Conservation (phyloP, 2,113 vertebrate genomes). For the Poeciliopsis turrubarensis region DNA sequence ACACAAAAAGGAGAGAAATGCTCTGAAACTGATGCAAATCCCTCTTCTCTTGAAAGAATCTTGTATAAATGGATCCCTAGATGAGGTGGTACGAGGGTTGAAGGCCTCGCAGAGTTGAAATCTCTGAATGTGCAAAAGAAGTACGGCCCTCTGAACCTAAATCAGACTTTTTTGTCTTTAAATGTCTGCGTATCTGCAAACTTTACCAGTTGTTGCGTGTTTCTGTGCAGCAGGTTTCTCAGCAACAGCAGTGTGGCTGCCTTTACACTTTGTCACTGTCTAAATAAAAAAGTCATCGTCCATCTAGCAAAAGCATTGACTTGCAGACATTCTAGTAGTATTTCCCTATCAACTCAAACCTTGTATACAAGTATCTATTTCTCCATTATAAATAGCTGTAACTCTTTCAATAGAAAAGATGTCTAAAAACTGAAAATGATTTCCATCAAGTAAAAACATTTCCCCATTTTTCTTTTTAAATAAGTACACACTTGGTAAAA, state of each 20-base stretch:
- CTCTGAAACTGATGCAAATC: constrained; percentile 53
- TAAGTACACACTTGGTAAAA: constrained; percentile 68
- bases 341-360: constrained; percentile 50
- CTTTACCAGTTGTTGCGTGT: constrained; percentile 33
- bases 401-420: constrained; percentile 74
- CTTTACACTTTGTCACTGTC: constrained; percentile 39
- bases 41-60: constrained; percentile 61
- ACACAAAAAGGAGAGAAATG: constrained; percentile 68
- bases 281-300: constrained; percentile 54
- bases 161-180: constrained; percentile 42
- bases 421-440: constrained; percentile 74
- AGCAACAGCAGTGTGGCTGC: constrained; percentile 17
- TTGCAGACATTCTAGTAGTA: constrained; percentile 63
- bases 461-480: constrained; percentile 53
- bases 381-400: constrained; percentile 56
- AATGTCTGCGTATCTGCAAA: constrained; percentile 46
- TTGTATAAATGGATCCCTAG: constrained; percentile 58
- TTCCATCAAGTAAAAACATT: constrained; percentile 77
- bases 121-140: constrained; percentile 67
- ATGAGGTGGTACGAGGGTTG: constrained; percentile 65
- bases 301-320: constrained; percentile 57
- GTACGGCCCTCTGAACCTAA: constrained; percentile 54
- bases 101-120: constrained; percentile 61
- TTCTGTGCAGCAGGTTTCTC: constrained; percentile 38
- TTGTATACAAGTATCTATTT: constrained; percentile 65